Evolutionary conservation across 2,888 invertebrate genomes (phyloP), one percentile per base, ranked within the genome.

Genomic region (Pristionchus entomophagus): DNA sequence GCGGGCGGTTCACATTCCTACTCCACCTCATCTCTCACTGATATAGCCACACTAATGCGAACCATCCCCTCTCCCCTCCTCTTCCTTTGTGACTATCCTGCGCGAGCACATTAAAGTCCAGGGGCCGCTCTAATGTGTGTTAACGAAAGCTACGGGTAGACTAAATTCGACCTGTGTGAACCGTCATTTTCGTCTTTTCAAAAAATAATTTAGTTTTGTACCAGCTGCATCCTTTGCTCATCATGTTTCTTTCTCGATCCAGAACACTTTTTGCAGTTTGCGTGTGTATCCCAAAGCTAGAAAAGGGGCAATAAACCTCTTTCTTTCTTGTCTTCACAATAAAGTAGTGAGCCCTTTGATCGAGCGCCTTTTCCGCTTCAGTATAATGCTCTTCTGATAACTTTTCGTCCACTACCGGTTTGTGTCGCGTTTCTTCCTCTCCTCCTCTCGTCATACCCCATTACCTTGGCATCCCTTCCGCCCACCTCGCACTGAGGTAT

Each of bases 361-460:
- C 45, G 14, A 45, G n/a, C n/a, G n/a, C 45, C 8, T 65, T 65
- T 8, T 22, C 1, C 65, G 65, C 35, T 8, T 22, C 1, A 32
- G 65, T 17, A 32, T 26, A 59, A 3, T 32, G 26, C 29, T 14
- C 65, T 65, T 65, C 65, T 65, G 65, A 65, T 65, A 65, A 35
- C 65, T 65, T 19, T 12, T 62, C n/a, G n/a, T n/a, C n/a, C 41
- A 73, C 22, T 73, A 45, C 73, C 73, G 73, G 73, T 73, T 69
- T 38, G 69, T 26, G 59, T 4, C 62, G 26, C 56, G 32, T 62
- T 32, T 69, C 17, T 32, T 38, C 32, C 41, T 65, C 17, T 32
- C 5, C 35, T 69, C 38, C 38, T 69, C 6, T 38, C 73, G 45
- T n/a, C 73, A 41, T 73, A 26, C 73, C n/a, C 38, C 73, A 73